Conservation (phyloP, 1,140 invertebrate genomes). For the Heliconius melpomene region DNA sequence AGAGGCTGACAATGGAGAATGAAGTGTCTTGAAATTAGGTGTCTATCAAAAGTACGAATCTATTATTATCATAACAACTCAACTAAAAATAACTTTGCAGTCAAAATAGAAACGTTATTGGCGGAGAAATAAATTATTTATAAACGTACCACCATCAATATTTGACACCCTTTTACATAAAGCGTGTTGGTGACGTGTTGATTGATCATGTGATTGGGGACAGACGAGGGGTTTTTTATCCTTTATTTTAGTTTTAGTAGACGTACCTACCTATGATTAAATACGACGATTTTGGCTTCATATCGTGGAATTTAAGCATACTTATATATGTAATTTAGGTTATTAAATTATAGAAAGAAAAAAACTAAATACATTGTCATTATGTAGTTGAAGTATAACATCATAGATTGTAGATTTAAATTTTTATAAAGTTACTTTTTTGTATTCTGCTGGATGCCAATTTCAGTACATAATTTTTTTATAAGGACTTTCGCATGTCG, state of each 20-base stretch:
- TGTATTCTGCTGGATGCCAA: too few relatives aligned
- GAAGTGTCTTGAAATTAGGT: neutral
- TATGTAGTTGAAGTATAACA: too few relatives aligned
- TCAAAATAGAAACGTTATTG: conserved; percentile 6
- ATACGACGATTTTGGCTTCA: too few relatives aligned
- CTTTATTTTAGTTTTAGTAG: neutral
- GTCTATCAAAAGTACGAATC: neutral
- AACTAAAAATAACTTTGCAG: neutral
- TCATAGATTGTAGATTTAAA: too few relatives aligned
- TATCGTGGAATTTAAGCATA: too few relatives aligned
- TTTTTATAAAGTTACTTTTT: too few relatives aligned
- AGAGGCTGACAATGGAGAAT: neutral
- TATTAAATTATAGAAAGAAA: too few relatives aligned
- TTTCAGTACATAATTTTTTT: too few relatives aligned
- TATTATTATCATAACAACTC: neutral
- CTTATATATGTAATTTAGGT: too few relatives aligned
- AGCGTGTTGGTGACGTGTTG: conserved; percentile 5
- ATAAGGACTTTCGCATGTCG: too few relatives aligned
- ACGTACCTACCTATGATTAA: neutral
- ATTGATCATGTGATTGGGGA: conserved; percentile 9
- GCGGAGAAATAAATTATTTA: conserved; percentile 23
- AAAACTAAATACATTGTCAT: too few relatives aligned
- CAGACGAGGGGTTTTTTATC: neutral
- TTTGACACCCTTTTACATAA: conserved; percentile 18
- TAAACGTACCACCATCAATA: conserved; percentile 19